These are phyloP conservation scores for Monochamus saltuarius DNA, from an alignment of 1,140 invertebrate genomes.

Conservation along the genomic window DNA sequence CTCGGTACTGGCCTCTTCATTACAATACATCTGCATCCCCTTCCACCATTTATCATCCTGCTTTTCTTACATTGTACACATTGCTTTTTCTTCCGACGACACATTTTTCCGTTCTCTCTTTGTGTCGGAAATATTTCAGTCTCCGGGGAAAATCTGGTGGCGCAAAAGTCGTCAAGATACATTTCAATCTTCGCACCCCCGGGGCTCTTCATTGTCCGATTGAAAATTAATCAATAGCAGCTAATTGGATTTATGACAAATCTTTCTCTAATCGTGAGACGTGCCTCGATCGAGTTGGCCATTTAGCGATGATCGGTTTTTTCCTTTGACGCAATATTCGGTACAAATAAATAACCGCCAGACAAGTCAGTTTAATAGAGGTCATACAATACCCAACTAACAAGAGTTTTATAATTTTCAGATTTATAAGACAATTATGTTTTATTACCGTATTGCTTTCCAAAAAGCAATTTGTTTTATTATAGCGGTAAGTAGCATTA, in stretches of 20 bases:
- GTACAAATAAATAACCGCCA: too few relatives aligned
- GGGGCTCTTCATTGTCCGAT: slow-evolving; percentile 22
- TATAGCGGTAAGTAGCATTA: too few relatives aligned
- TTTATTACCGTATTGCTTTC: too few relatives aligned
- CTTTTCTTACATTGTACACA: slow-evolving; percentile 39
- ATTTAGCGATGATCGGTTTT: too few relatives aligned
- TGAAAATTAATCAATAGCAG: slow-evolving; percentile 30
- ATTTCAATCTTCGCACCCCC: slow-evolving; percentile 25
- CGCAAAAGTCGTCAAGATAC: slow-evolving; percentile 29
- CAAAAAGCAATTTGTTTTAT: too few relatives aligned
- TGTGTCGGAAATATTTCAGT: slow-evolving; percentile 34
- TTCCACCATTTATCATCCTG: slow-evolving; percentile 37
- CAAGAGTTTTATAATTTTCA: too few relatives aligned
- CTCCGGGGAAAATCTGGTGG: slow-evolving; percentile 16
- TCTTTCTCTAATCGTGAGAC: not conserved
- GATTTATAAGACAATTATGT: too few relatives aligned
- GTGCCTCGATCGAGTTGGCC: too few relatives aligned
- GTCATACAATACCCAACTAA: too few relatives aligned
- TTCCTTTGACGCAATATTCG: too few relatives aligned
- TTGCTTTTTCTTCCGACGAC: slow-evolving; percentile 37
- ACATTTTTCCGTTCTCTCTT: slow-evolving; percentile 39
- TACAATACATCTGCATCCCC: slow-evolving; percentile 37
- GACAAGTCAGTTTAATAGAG: too few relatives aligned
- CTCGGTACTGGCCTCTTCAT: slow-evolving; percentile 35
- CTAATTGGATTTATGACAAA: slow-evolving; percentile 29